These are phyloP conservation scores for Lipophrys pholis DNA, from an alignment of 2,113 vertebrate genomes.

Conservation along the genomic window DNA sequence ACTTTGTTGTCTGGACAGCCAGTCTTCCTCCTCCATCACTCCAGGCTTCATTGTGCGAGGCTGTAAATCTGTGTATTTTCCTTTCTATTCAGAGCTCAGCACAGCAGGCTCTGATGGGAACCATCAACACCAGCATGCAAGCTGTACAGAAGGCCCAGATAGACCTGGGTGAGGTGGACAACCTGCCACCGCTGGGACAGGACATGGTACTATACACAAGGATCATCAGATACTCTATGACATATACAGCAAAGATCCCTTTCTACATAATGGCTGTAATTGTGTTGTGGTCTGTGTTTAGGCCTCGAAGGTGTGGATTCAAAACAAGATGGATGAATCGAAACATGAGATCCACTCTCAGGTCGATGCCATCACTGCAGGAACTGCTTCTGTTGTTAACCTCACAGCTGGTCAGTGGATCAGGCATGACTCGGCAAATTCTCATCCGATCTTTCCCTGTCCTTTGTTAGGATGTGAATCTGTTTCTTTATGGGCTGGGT, in stretches of 20 bases:
- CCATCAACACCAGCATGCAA: slow-evolving; percentile 98
- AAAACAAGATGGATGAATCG: slow-evolving; percentile 99
- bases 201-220: slow-evolving; percentile 88
- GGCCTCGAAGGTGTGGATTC: slow-evolving; percentile 98
- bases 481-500: background rate
- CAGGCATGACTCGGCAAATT: slow-evolving; percentile 1
- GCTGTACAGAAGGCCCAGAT: slow-evolving; percentile 96
- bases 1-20: background rate
- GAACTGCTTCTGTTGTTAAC: slow-evolving; percentile 98
- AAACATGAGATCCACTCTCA: slow-evolving; percentile 99
- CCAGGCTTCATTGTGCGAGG: background rate
- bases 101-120: slow-evolving; percentile 98
- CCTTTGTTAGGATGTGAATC: background rate
- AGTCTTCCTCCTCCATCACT: background rate
- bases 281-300: slow-evolving; percentile 56
- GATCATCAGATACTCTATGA: no score
- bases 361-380: slow-evolving; percentile 98
- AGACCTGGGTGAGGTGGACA: slow-evolving; percentile 92
- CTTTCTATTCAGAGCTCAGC: slow-evolving; percentile 89
- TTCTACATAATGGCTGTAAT: no score
- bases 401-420: slow-evolving; percentile 93
- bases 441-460: background rate
- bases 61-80: slow-evolving; percentile 3
- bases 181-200: slow-evolving; percentile 93
- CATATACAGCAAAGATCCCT: no score